These are phyloP conservation scores for Bergia puertoricense DNA, from an alignment of 92 coral and sea anemone species.

Conservation along the genomic window DNA sequence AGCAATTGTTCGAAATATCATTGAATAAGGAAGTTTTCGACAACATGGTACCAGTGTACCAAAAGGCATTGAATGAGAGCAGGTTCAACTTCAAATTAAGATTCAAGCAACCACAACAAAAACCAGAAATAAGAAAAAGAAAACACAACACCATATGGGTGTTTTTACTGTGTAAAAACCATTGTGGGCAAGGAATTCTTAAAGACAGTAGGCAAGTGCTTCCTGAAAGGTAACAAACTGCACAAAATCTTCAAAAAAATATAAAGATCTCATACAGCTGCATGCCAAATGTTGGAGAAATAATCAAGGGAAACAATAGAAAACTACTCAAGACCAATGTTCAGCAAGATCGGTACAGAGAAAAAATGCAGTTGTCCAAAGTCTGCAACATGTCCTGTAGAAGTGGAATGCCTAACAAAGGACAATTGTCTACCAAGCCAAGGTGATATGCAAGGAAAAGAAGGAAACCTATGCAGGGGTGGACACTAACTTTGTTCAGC, in stretches of 20 bases:
- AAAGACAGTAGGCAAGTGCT: background rate
- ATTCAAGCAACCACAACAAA: background rate
- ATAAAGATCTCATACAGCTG: background rate
- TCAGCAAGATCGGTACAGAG: no score
- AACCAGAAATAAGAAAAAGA: background rate
- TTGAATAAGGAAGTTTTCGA: background rate
- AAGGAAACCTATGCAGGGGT: no score
- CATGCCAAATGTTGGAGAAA: background rate
- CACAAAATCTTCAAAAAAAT: background rate
- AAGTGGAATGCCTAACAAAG: no score
- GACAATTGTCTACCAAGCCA: no score
- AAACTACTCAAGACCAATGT: no score
- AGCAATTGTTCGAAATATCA: no score
- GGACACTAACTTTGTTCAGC: no score
- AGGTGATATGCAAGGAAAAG: no score
- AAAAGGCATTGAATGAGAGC: background rate
- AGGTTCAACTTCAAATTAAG: background rate
- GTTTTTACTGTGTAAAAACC: no score
- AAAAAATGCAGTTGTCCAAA: no score
- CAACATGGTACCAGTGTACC: background rate
- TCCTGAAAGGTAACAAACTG: background rate
- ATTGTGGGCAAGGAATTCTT: background rate
- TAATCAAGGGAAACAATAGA: background rate
- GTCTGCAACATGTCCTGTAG: no score
- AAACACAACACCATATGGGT: background rate